Percentiles rank a stretch among this genome's conserved stretches.
phyloP scores from a whole-genome alignment of 2,888 invertebrate species.

The Harpalus rufipes region DNA sequence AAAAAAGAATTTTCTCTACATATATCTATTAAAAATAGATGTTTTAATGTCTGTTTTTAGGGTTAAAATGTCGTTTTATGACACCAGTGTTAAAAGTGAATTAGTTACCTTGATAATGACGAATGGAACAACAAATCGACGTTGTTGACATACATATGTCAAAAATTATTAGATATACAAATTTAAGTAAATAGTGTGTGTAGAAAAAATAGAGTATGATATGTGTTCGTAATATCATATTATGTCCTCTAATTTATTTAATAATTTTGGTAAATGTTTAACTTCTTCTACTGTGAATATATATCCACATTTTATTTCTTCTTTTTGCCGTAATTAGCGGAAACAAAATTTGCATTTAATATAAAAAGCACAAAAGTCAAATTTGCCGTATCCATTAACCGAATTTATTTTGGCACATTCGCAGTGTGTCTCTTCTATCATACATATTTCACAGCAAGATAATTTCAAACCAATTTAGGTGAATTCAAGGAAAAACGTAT shows the following conservation, averaged over 20 bases:
- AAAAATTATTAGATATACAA: too few relatives aligned
- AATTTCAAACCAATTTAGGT: conserved; percentile 20
- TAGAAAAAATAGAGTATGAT: too few relatives aligned
- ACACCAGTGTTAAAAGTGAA: too few relatives aligned
- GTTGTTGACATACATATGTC: too few relatives aligned
- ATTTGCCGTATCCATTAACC: background rate
- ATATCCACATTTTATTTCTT: conserved; percentile 3
- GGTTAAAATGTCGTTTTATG: too few relatives aligned
- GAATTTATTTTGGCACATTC: background rate
- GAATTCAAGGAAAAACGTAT: conserved; percentile 42
- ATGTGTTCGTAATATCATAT: background rate
- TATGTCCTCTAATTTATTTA: background rate
- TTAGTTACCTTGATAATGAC: too few relatives aligned
- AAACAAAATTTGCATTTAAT: background rate
- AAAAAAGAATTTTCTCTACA: too few relatives aligned
- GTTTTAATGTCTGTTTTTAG: too few relatives aligned
- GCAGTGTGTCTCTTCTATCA: background rate
- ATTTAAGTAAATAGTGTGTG: too few relatives aligned
- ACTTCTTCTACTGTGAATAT: background rate
- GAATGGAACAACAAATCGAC: too few relatives aligned
- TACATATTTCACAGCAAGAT: conserved; percentile 27
- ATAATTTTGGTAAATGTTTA: background rate
- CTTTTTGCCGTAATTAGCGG: background rate
- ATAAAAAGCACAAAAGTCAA: background rate
- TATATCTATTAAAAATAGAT: too few relatives aligned